phyloP scores from a whole-genome alignment of 1,140 invertebrate genomes.

The Rhynchophorus ferrugineus region DNA sequence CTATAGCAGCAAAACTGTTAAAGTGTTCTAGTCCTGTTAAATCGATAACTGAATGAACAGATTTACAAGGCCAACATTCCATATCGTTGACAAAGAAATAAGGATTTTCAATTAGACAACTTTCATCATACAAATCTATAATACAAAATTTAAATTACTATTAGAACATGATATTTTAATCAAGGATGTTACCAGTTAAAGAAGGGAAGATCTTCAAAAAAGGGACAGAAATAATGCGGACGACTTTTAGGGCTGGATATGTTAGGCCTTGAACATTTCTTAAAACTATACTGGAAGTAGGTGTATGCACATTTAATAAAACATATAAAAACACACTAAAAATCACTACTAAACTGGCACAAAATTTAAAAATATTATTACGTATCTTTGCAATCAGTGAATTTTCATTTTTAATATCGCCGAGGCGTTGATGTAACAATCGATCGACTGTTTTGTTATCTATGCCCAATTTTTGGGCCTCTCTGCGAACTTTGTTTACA shows the following conservation, averaged over 20 bases:
- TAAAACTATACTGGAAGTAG: conserved; percentile 40
- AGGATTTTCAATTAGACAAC: conserved; percentile 68
- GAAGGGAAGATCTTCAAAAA: conserved; percentile 44
- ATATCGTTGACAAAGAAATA: conserved; percentile 62
- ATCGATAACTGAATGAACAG: conserved; percentile 49
- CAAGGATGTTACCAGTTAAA: conserved; percentile 34
- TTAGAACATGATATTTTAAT: conserved; percentile 2
- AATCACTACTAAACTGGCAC: conserved; percentile 23
- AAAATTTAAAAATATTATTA: conserved; percentile 23
- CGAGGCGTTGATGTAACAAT: conserved; percentile 33
- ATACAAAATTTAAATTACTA: conserved; percentile 29
- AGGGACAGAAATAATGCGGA: conserved; percentile 44
- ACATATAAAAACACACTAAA: conserved; percentile 33
- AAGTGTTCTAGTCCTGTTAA: conserved; percentile 33
- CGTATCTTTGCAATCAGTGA: conserved; percentile 20
- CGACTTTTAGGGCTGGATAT: conserved; percentile 46
- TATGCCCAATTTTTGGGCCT: conserved; percentile 32
- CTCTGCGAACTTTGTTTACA: conserved; percentile 30
- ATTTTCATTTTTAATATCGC: too few species aligned
- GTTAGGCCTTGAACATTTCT: conserved; percentile 45
- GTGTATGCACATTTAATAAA: conserved; percentile 39
- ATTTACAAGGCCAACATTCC: conserved; percentile 70
- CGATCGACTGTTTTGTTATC: conserved; percentile 30
- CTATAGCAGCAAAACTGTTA: conserved; percentile 27
- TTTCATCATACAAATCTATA: conserved; percentile 70